Conservation (phyloP, 2,888 invertebrate genomes). For the Bursaphelenchus okinawaensis region DNA sequence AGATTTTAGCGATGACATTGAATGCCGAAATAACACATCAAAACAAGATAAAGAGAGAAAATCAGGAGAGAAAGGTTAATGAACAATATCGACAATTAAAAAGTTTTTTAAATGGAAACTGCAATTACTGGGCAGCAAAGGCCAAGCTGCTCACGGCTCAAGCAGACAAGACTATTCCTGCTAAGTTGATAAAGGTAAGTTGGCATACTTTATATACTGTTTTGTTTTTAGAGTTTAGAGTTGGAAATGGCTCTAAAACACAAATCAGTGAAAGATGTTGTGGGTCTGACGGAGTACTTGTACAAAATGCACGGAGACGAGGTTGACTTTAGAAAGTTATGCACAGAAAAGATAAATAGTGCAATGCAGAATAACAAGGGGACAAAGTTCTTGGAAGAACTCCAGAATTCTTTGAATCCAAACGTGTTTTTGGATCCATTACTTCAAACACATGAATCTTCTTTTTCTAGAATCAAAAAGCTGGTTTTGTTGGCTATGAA, state of each 20-base stretch:
- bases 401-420: background rate
- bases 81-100: too few species aligned
- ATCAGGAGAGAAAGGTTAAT: too few species aligned
- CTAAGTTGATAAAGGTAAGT: constrained; percentile 3
- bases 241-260: constrained; percentile 27
- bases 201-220: constrained; percentile 1
- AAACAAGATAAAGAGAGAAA: too few species aligned
- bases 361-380: background rate
- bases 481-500: constrained; percentile 1
- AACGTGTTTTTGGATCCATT: background rate
- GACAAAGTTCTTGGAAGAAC: background rate
- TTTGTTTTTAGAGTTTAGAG: constrained; percentile 26
- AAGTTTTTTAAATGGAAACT: too few species aligned
- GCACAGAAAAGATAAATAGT: constrained; percentile 7
- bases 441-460: background rate
- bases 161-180: constrained; percentile 3
- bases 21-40: too few species aligned
- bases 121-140: constrained; percentile 24
- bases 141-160: constrained; percentile 11
- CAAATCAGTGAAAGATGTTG: constrained; percentile 14
- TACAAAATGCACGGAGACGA: constrained; percentile 6
- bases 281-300: background rate
- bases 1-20: too few species aligned
- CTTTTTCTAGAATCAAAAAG: background rate
- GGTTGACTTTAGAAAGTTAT: background rate